A percentile compares a stretch with the other conserved stretches of the same genome.
phyloP scores from a whole-genome alignment of 2,888 invertebrate species.

The Caenorhabditis plicata region DNA sequence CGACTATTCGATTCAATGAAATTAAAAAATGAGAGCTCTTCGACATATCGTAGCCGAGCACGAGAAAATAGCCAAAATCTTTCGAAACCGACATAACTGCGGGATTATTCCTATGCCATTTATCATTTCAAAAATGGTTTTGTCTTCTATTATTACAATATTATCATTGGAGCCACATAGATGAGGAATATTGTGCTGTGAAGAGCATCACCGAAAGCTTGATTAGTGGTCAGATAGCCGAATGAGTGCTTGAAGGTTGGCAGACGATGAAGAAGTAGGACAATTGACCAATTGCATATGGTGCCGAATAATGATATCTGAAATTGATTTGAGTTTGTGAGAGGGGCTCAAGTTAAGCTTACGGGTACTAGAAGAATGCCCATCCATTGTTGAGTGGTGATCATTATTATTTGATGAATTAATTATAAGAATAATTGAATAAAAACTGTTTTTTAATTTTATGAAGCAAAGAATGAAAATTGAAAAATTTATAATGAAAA shows the following conservation, averaged over 20 bases:
- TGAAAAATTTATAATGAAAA: too few species aligned
- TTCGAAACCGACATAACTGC: too few species aligned
- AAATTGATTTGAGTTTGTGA: too few species aligned
- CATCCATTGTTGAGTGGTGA: too few species aligned
- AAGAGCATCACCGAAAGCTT: constrained; percentile 37
- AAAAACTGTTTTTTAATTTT: too few species aligned
- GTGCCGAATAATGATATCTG: constrained; percentile 34
- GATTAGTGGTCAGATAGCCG: constrained; percentile 32
- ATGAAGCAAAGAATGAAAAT: too few species aligned
- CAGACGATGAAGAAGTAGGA: constrained; percentile 24
- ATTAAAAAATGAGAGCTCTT: constrained; percentile 37
- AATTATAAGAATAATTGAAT: too few species aligned
- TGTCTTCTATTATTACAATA: constrained; percentile 18
- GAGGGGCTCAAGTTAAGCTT: too few species aligned
- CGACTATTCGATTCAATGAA: constrained; percentile 35
- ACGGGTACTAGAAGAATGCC: too few species aligned
- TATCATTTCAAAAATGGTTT: constrained; percentile 13
- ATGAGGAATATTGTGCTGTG: constrained; percentile 34
- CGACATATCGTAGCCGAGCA: constrained; percentile 38
- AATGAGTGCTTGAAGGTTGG: constrained; percentile 41
- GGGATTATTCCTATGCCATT: constrained; percentile 12
- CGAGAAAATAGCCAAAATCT: constrained; percentile 25
- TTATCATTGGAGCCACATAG: constrained; percentile 32
- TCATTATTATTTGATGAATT: too few species aligned
- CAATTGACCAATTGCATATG: constrained; percentile 31